Percentiles rank a stretch among this genome's conserved stretches.
phyloP scores from a whole-genome alignment of 2,797 vertebrate species.

The Lithobates pipiens region DNA sequence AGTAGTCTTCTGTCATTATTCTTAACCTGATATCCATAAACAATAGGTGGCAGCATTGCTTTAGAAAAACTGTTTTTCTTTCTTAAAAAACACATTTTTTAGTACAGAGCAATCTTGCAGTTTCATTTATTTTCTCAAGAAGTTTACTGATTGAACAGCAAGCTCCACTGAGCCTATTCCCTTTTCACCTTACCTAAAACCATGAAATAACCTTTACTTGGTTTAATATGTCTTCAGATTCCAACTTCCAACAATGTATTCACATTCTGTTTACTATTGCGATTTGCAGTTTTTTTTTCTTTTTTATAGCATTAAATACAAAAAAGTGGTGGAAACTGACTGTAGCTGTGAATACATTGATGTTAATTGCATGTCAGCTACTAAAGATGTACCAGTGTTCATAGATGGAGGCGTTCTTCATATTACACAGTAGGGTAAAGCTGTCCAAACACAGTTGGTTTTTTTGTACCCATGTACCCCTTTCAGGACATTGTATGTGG shows the following conservation, averaged over 20 bases:
- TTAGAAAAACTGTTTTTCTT: neutral
- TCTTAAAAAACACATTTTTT: too few relatives aligned
- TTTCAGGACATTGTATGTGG: too few relatives aligned
- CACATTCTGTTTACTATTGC: neutral
- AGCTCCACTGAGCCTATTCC: neutral
- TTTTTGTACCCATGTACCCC: too few relatives aligned
- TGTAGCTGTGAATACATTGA: too few relatives aligned
- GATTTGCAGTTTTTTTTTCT: neutral
- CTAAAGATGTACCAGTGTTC: too few relatives aligned
- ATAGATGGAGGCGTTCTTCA: too few relatives aligned
- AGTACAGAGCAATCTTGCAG: neutral
- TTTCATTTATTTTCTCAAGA: neutral
- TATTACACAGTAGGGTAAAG: too few relatives aligned
- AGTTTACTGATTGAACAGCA: constrained; percentile 10
- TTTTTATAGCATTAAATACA: neutral
- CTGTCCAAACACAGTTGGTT: too few relatives aligned
- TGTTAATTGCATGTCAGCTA: too few relatives aligned
- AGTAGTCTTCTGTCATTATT: neutral
- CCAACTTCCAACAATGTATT: neutral
- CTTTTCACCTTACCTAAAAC: neutral
- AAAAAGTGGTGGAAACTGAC: neutral
- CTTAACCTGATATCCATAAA: neutral
- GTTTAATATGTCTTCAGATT: neutral
- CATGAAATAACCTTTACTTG: constrained; percentile 18
- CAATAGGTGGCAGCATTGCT: constrained; percentile 9